phyloP scores from a whole-genome alignment of 2,797 vertebrate species.

The Peromyscus nudipes region DNA sequence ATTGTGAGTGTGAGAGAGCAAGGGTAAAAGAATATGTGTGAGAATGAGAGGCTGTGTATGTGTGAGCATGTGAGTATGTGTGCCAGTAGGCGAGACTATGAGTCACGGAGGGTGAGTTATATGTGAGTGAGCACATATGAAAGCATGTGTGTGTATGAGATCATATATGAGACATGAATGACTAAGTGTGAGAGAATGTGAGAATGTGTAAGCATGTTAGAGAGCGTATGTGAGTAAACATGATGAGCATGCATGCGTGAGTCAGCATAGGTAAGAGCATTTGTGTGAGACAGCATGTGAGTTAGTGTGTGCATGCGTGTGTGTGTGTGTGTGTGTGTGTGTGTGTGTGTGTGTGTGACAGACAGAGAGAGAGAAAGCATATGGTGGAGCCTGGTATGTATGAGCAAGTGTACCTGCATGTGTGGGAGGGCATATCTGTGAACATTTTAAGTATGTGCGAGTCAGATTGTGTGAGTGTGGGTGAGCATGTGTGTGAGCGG shows the following conservation, averaged over 20 bases:
- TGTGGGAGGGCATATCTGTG: neutral
- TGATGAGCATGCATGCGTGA: neutral
- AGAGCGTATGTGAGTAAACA: too few species aligned
- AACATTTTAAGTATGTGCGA: neutral
- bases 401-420: neutral
- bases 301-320: neutral
- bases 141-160: neutral
- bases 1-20: neutral
- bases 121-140: neutral
- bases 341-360: neutral
- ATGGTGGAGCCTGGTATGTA: neutral
- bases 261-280: neutral
- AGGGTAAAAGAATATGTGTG: neutral
- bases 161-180: neutral
- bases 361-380: neutral
- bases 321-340: neutral
- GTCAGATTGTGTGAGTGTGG: neutral
- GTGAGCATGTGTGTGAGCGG: neutral
- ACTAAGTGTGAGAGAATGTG: neutral
- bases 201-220: neutral
- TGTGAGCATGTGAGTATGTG: neutral
- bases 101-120: neutral
- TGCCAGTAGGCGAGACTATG: neutral
- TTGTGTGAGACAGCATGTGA: neutral
- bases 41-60: too few species aligned